phyloP scores from a whole-genome alignment of 2,888 invertebrate species.

The Dione vanillae region DNA sequence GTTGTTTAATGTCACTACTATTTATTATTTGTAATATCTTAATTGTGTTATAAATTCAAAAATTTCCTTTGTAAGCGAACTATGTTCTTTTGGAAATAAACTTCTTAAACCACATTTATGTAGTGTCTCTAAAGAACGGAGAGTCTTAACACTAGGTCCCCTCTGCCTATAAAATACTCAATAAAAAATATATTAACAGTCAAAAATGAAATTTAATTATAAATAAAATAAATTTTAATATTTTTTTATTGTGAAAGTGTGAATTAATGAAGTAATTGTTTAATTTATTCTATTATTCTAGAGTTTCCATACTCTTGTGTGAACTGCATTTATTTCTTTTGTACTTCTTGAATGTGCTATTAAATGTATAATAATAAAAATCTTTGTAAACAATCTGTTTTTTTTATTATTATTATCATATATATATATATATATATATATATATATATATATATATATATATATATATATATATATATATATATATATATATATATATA shows the following conservation, averaged over 20 bases:
- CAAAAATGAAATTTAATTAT: not conserved
- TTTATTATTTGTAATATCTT: too few relatives aligned
- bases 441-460: too few relatives aligned
- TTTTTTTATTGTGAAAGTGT: constrained; percentile 5
- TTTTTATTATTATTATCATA: not conserved
- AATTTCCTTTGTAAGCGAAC: too few relatives aligned
- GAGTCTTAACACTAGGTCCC: too few relatives aligned
- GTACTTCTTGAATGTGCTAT: constrained; percentile 6
- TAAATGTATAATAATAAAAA: not conserved
- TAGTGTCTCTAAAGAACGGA: too few relatives aligned
- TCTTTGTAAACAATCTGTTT: not conserved
- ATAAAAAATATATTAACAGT: not conserved
- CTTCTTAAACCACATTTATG: too few relatives aligned
- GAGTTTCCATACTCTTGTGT: not conserved
- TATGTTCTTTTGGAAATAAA: too few relatives aligned
- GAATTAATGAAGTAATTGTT: not conserved
- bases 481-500: too few relatives aligned
- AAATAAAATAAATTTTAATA: not conserved
- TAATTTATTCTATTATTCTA: not conserved
- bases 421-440: not conserved
- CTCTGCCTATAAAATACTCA: not conserved
- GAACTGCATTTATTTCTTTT: constrained; percentile 11
- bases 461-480: too few relatives aligned
- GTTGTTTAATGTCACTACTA: too few relatives aligned
- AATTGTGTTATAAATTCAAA: too few relatives aligned